Evolutionary conservation across 2,113 vertebrate genomes (phyloP).

Genomic region (Chlorocebus sabaeus): DNA sequence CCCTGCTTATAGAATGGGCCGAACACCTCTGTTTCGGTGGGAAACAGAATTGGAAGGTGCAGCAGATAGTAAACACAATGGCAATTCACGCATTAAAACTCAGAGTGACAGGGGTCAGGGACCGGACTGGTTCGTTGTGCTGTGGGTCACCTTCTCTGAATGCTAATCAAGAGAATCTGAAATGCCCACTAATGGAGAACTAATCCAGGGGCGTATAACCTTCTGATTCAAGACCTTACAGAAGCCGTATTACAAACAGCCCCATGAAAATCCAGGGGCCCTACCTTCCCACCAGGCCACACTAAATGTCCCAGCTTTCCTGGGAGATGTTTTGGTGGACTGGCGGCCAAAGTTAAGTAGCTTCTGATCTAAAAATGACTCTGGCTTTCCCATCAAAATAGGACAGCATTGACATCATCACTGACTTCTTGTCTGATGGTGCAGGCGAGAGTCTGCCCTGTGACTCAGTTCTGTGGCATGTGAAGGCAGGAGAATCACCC

Average conservation of each 20-base stretch:
- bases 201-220: no score
- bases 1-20: neutral
- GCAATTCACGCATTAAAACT: rapidly evolving
- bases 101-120: rapidly evolving
- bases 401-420: rapidly evolving
- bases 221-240: neutral
- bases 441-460: rapidly evolving
- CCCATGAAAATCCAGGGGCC: neutral
- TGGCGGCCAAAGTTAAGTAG: no score
- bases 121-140: rapidly evolving
- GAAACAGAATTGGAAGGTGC: neutral
- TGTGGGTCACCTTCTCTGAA: neutral
- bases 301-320: no score
- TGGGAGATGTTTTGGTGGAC: no score
- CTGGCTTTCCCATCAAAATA: neutral
- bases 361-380: neutral
- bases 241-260: neutral
- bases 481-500: no score
- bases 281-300: rapidly evolving
- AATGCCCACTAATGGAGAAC: neutral
- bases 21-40: no score
- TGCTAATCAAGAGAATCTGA: neutral
- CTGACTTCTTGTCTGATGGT: neutral
- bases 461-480: neutral
- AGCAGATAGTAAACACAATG: no score